Base-by-base conservation (phyloP, 2,797 vertebrate genomes). In the Sebastes melanostomus region DNA sequence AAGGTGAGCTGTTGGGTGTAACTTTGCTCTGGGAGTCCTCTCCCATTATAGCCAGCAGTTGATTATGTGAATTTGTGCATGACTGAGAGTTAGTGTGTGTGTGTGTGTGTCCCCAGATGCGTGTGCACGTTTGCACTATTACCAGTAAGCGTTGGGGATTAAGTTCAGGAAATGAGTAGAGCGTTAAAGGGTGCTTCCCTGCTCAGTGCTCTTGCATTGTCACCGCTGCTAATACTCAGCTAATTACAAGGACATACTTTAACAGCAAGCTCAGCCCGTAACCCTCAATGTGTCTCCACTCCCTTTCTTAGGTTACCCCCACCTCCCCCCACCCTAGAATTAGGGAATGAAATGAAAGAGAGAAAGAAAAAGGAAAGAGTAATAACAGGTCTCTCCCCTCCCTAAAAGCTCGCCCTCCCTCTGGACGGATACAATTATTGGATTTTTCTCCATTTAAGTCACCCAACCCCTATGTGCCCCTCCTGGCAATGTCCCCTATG, bases 161-260 rank as follows among this genome's bases (percentile, higher is more conserved):
- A 96, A 95, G 95, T 95, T 89, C 93, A 96, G 95, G 95, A 96
- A 97, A 96, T 94, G 90, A 95, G 93, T 92, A 89, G 93, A 92
- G 94, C 89, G 86, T 93, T 94, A 91, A 92, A 87, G 90, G 91
- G 92, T 88, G 88, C 89, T 92, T 90, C 91, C 91, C 92, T 92
- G 85, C 90, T 88, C 89, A 90, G 87, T 83, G 86, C 89, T 86
- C 75, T 68, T 87, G 90, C 90, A 94, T 95, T 96, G 93, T 95
- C 87, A 90, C 91, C 80, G 36, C 90, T 78, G 86, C 91, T 95
- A 96, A 95, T 96, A 95, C 93, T 93, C 91, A 88, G 94, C 94
- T 96, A 96, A 96, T 96, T 96, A 95, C 93, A 92, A 94, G 93
- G 93, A 92, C 94, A 95, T 95, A 93, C 93, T 95, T 95, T 91